phyloP scores from a whole-genome alignment of 92 coral and sea anemone species.

The Heliopora coerulea region DNA sequence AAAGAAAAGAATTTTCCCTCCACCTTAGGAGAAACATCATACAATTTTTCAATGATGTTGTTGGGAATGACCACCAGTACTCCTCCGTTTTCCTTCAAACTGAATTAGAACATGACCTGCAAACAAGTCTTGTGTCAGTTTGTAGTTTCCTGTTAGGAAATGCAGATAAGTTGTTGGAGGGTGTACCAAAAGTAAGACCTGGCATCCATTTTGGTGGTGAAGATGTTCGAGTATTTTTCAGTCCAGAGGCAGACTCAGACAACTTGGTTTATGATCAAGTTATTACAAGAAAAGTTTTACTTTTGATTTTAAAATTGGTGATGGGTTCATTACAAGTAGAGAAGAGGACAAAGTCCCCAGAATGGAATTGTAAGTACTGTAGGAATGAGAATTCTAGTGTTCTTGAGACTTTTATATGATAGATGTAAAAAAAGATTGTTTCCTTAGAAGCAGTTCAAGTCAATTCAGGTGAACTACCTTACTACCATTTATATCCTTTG shows the following conservation, averaged over 20 bases:
- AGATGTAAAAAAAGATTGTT: too few species aligned
- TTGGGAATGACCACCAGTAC: background rate
- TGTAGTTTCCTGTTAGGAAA: constrained; percentile 12
- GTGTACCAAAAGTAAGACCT: background rate
- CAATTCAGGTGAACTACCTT: too few species aligned
- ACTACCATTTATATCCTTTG: too few species aligned
- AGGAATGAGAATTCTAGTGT: background rate
- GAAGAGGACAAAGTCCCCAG: background rate
- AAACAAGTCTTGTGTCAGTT: background rate
- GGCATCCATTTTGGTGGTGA: constrained; percentile 25
- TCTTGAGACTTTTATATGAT: too few species aligned
- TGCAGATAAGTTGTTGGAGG: background rate
- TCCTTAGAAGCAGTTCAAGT: too few species aligned
- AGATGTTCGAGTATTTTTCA: too few species aligned
- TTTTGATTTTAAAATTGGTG: constrained; percentile 27
- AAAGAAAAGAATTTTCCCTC: background rate
- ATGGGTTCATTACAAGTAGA: constrained; percentile 13
- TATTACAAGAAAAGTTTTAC: constrained; percentile 40
- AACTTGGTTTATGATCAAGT: constrained; percentile 11
- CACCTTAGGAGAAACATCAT: constrained; percentile 7
- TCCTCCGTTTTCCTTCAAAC: background rate
- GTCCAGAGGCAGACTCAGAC: background rate
- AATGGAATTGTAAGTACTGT: background rate
- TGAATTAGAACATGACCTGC: background rate
- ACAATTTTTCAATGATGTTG: constrained; percentile 37